Evolutionary conservation across 2,113 vertebrate genomes (phyloP).

Genomic region (Seriola dumerili): DNA sequence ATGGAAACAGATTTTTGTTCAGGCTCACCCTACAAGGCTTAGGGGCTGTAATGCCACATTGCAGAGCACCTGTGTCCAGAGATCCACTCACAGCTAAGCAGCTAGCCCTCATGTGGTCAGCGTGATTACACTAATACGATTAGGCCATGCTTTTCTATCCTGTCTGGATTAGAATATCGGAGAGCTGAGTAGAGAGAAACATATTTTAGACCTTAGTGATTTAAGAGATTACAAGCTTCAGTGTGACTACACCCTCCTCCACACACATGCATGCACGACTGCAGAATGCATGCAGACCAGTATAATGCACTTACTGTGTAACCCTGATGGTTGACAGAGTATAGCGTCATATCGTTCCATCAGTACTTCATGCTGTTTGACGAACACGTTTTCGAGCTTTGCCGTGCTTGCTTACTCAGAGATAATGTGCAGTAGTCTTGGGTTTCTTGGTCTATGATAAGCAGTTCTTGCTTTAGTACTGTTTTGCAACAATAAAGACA

Average conservation of each 20-base stretch:
- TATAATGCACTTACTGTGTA: background rate
- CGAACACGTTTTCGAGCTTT: background rate
- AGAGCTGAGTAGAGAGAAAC: slow-evolving; percentile 62
- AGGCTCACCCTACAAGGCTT: slow-evolving; percentile 39
- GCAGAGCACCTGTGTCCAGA: slow-evolving; percentile 56
- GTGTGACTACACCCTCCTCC: slow-evolving; percentile 15
- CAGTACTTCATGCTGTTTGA: background rate
- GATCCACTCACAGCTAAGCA: slow-evolving; percentile 73
- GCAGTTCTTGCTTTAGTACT: background rate
- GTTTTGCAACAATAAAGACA: background rate
- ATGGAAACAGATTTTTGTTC: slow-evolving; percentile 34
- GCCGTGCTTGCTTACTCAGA: background rate
- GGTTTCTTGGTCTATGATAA: background rate
- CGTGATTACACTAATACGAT: slow-evolving; percentile 77
- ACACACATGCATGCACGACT: slow-evolving; percentile 13
- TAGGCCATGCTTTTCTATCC: slow-evolving; percentile 63
- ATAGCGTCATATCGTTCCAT: background rate
- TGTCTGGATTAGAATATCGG: slow-evolving; percentile 65
- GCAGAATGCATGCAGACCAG: background rate
- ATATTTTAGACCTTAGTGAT: slow-evolving; percentile 69
- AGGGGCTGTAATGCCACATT: slow-evolving; percentile 52
- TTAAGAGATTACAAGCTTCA: slow-evolving; percentile 66
- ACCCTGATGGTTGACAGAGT: slow-evolving; percentile 12
- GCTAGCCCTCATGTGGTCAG: slow-evolving; percentile 66
- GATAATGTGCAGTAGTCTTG: background rate